Evolutionary conservation across 2,113 vertebrate genomes (phyloP).

Genomic region (Danionella cerebrum): DNA sequence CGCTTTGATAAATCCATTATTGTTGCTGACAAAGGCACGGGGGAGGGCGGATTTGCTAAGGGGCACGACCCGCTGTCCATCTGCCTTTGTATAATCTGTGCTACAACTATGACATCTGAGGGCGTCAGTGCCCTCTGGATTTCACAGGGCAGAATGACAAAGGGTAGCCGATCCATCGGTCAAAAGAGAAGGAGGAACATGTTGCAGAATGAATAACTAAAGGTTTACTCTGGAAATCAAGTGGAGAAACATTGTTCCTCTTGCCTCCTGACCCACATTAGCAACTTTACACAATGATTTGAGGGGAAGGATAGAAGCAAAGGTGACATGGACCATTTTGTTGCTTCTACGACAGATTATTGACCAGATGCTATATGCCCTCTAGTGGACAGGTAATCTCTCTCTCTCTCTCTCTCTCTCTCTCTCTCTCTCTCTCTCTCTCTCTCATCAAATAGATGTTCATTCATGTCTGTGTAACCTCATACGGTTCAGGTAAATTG

Average conservation of each 20-base stretch:
- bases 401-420: no score
- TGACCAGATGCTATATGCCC: no score
- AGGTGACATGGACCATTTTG: no score
- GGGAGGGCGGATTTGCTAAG: conserved; percentile 23
- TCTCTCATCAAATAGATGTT: no score
- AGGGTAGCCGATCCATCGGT: conserved; percentile 2
- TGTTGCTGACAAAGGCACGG: neutral
- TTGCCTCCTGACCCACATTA: neutral
- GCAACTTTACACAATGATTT: no score
- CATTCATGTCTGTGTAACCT: no score
- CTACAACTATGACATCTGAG: conserved; percentile 26
- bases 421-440: no score
- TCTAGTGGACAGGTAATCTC: no score
- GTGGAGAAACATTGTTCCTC: no score
- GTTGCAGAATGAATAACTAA: neutral
- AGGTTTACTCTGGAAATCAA: neutral
- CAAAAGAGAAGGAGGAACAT: conserved; percentile 13
- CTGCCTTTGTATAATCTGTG: conserved; percentile 30
- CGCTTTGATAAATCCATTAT: neutral
- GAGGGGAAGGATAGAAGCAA: no score
- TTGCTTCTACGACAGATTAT: no score
- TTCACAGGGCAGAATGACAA: conserved; percentile 22
- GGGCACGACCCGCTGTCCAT: conserved; percentile 23
- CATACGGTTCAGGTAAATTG: no score
- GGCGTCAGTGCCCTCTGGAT: conserved; percentile 1